phyloP scores from a whole-genome alignment of 2,113 vertebrate species.

The Macroglossus sobrinus region DNA sequence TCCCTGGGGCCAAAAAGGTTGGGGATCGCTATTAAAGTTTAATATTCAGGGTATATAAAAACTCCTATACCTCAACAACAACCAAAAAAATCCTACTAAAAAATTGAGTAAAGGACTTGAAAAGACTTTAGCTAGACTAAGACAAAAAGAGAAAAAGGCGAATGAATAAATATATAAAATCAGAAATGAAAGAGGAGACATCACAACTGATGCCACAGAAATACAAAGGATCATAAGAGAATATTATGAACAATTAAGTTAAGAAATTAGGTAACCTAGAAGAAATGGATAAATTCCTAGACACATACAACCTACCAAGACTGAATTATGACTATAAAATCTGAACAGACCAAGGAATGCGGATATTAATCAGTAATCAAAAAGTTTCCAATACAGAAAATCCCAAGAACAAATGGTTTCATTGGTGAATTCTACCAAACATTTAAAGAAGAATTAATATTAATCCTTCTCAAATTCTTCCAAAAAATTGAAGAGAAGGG shows the following conservation, averaged over 20 bases:
- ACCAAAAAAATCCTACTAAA: neutral
- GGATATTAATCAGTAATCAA: neutral
- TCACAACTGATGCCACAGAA: neutral
- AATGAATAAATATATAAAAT: neutral
- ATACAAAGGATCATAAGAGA: neutral
- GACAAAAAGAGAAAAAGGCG: no score
- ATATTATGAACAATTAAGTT: neutral
- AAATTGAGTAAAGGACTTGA: neutral
- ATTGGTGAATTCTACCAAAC: neutral
- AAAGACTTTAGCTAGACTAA: neutral
- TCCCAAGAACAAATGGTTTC: neutral
- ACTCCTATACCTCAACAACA: neutral
- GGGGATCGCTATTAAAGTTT: neutral
- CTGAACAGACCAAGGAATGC: neutral
- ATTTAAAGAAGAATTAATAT: neutral
- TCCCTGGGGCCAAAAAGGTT: no score
- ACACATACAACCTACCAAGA: neutral
- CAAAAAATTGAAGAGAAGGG: neutral
- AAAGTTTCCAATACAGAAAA: neutral
- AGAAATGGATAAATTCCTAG: neutral
- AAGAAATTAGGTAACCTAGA: neutral
- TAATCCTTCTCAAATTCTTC: neutral
- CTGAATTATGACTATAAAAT: neutral
- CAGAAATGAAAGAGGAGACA: neutral
- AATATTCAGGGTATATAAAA: neutral